Evolutionary conservation across 2,113 vertebrate species (phyloP), one percentile per base, ranked within the genome.

Genomic region (Scolopax mira): DNA sequence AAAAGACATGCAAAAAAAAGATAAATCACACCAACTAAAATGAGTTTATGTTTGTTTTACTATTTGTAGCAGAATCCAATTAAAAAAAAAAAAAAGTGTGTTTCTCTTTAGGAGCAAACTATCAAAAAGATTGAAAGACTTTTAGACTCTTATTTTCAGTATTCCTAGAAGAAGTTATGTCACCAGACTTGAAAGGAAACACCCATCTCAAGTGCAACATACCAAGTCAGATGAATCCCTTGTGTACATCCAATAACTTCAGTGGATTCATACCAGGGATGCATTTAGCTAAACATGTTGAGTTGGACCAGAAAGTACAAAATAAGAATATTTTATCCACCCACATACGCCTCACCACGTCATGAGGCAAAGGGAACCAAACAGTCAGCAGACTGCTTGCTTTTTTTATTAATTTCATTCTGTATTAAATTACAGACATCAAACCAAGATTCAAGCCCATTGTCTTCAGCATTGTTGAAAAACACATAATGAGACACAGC

Each of bases 361-460:
- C 93, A 93, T 87, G 86, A 94, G 88, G 96, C 70, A 89, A 90
- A 16, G 77, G 54, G 90, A 95, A 81, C 65, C 88, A 89, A 93
- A 90, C 14, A 93, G 88, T 91, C 93, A 95, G 91, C 81, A 96
- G 92, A 92, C 65, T 84, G 73, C 86, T 89, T 66, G 77, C 58
- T 90, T 81, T 83, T 85, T 85, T 93, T 86, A 95, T 93, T 94
- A 74, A 92, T 85, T 93, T 93, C 25, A 54, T 92, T 93, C 85
- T 93, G 88, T 87, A 72, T 95, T 94, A 74, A 82, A 73, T 96
- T 96, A 96, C 92, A 92, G 90, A 88, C 88, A 61, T 70, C 41
- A 92, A 96, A 96, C 83, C 86, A 96, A 93, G 90, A 94, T 31
- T 93, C 72, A 81, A 90, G 41, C 57, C 93, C 83, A 96, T 96